phyloP scores from a whole-genome alignment of 2,888 invertebrate genomes.

The Glyphotaelius pellucidus region DNA sequence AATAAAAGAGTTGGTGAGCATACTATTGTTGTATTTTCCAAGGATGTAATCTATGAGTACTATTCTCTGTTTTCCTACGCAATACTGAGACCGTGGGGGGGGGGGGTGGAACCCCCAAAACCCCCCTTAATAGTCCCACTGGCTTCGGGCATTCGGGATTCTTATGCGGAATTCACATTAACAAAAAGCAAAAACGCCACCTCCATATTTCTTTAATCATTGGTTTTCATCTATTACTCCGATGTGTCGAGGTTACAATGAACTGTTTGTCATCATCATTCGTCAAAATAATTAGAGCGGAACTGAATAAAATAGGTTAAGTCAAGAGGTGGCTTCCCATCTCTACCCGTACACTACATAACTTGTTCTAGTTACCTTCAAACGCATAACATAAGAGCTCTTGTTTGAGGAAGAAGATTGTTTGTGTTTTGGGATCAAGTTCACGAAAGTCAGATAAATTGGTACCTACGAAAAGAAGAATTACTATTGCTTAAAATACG shows the following conservation, averaged over 20 bases:
- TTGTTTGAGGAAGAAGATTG: not conserved
- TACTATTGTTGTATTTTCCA: too few relatives aligned
- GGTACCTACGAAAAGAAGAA: too few relatives aligned
- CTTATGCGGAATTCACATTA: too few relatives aligned
- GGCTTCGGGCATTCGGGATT: too few relatives aligned
- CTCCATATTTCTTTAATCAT: not conserved
- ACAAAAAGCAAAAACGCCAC: not conserved
- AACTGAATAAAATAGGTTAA: constrained; percentile 2
- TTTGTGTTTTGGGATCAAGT: not conserved
- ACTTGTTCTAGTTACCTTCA: not conserved
- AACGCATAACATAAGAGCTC: not conserved
- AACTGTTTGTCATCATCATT: not conserved
- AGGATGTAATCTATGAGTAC: too few relatives aligned
- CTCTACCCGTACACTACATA: not conserved
- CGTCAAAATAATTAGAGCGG: not conserved
- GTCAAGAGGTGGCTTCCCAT: not conserved
- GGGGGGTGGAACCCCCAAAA: too few relatives aligned
- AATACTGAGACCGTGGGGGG: too few relatives aligned
- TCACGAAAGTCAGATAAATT: not conserved
- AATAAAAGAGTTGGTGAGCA: too few relatives aligned
- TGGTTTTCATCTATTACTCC: not conserved
- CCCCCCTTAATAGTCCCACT: too few relatives aligned
- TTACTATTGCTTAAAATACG: too few relatives aligned
- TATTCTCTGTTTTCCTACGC: too few relatives aligned
- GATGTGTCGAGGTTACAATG: not conserved